A percentile compares a stretch with the other conserved stretches of the same genome.
phyloP scores from a whole-genome alignment of 2,888 invertebrate genomes.

The Latheticus oryzae region DNA sequence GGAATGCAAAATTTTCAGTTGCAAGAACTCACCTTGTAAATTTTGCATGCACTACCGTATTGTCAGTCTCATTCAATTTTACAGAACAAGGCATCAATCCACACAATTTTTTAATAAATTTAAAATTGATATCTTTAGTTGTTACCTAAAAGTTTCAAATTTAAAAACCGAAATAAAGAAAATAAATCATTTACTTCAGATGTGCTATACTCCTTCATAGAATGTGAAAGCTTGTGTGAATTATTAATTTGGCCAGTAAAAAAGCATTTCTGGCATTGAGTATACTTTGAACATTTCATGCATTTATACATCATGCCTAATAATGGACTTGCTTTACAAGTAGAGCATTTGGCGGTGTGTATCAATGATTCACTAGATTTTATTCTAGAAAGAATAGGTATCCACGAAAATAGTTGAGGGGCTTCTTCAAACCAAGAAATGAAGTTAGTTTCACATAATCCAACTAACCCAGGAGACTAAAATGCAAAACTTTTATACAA shows the following conservation, averaged over 20 bases:
- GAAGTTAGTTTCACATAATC: conserved; percentile 75
- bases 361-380: conserved; percentile 71
- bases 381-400: conserved; percentile 74
- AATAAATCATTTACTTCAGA: conserved; percentile 62
- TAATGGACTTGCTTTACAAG: conserved; percentile 71
- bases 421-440: conserved; percentile 77
- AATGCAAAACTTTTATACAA: conserved; percentile 42
- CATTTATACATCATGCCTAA: conserved; percentile 74
- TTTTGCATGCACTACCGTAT: conserved; percentile 53
- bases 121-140: conserved; percentile 6
- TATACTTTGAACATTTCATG: conserved; percentile 73
- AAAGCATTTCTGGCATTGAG: conserved; percentile 78
- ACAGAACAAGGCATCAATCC: conserved; percentile 55
- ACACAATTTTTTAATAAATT: conserved; percentile 57
- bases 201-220: conserved; percentile 74
- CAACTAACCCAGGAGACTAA: conserved; percentile 78
- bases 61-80: conserved; percentile 43
- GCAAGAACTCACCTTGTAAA: conserved; percentile 67
- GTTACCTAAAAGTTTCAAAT: too few species aligned
- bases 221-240: conserved; percentile 75
- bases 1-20: conserved; percentile 27
- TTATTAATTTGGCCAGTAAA: conserved; percentile 71
- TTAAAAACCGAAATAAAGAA: not conserved
- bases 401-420: conserved; percentile 74
- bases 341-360: conserved; percentile 72